Evolutionary conservation across 2,888 invertebrate genomes (phyloP).

Genomic region (Lepidochitona cinerea): DNA sequence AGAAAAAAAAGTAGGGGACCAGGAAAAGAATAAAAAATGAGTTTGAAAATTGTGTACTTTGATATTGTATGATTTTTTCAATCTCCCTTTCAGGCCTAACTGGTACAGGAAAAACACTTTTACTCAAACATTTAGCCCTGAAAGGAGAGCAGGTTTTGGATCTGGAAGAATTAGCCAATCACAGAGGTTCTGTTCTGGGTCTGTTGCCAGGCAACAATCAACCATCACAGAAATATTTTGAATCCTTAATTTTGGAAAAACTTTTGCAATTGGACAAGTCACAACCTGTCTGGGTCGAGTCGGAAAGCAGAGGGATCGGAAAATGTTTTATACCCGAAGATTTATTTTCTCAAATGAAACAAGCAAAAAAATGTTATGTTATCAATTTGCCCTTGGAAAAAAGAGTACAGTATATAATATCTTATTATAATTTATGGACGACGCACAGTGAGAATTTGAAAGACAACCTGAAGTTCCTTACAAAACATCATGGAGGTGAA

Average conservation of each 20-base stretch:
- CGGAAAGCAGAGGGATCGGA: constrained; percentile 50
- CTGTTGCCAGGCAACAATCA: constrained; percentile 43
- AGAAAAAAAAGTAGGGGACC: too few species aligned
- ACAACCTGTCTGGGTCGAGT: constrained; percentile 47
- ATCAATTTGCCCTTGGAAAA: constrained; percentile 41
- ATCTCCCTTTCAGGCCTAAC: constrained; percentile 39
- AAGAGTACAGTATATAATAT: constrained; percentile 43
- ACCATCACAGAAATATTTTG: constrained; percentile 46
- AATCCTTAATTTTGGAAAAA: constrained; percentile 30
- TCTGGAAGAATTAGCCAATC: constrained; percentile 48
- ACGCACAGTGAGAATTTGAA: constrained; percentile 34
- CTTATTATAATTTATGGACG: constrained; percentile 42
- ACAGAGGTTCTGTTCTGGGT: constrained; percentile 50
- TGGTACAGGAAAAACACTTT: constrained; percentile 47
- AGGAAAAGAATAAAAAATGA: too few species aligned
- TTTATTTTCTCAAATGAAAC: constrained; percentile 34
- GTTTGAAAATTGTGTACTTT: too few species aligned
- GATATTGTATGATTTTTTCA: too few species aligned
- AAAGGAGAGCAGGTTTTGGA: constrained; percentile 48
- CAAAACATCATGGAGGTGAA: constrained; percentile 30
- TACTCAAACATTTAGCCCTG: constrained; percentile 33
- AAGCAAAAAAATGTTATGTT: constrained; percentile 31
- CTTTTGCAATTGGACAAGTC: constrained; percentile 27
- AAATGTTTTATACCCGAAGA: constrained; percentile 29
- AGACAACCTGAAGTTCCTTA: constrained; percentile 28